Evolutionary conservation across 2,888 invertebrate genomes (phyloP).

Genomic region (Homarus gammarus): DNA sequence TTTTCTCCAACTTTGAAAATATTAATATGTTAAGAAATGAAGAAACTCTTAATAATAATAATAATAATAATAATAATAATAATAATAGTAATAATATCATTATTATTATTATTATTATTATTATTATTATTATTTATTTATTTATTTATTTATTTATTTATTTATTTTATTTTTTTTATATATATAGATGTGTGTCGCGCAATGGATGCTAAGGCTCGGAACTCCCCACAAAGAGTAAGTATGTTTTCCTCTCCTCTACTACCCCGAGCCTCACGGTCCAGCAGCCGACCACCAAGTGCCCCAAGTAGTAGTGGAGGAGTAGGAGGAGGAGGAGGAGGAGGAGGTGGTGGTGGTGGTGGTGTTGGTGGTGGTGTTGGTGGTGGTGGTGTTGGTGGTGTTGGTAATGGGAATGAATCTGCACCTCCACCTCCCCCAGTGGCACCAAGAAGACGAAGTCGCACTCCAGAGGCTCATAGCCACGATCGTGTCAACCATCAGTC

Average conservation of each 20-base stretch:
- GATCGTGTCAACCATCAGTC: conserved; percentile 61
- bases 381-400: too few relatives aligned
- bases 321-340: conserved; percentile 57
- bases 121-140: background rate
- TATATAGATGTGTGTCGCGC: conserved; percentile 57
- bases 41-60: too few relatives aligned
- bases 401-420: conserved; percentile 35
- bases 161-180: background rate
- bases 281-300: conserved; percentile 68
- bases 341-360: conserved; percentile 54
- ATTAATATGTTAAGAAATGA: too few relatives aligned
- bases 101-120: too few relatives aligned
- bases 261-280: conserved; percentile 66
- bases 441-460: conserved; percentile 71
- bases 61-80: too few relatives aligned
- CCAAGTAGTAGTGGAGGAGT: conserved; percentile 57
- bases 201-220: conserved; percentile 54
- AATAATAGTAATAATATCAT: too few relatives aligned
- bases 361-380: background rate
- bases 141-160: background rate
- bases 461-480: conserved; percentile 68
- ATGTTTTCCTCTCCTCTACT: conserved; percentile 72
- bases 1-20: too few relatives aligned
- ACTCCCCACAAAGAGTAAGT: conserved; percentile 71
- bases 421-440: conserved; percentile 70